These are phyloP conservation scores for Zonitis immaculata DNA, from an alignment of 2,888 invertebrate genomes.

Conservation along the genomic window DNA sequence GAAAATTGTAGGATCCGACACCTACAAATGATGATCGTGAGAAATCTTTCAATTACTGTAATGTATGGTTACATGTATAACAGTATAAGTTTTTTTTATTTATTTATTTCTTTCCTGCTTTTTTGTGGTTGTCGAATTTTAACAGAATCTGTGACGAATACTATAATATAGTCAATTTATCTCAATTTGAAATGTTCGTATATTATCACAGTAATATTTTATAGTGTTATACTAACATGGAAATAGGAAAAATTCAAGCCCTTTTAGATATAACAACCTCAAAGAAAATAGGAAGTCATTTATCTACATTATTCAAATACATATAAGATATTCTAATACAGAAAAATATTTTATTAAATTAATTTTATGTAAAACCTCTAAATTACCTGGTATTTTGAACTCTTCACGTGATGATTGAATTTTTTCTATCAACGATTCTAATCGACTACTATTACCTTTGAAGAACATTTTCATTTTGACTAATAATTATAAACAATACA, in stretches of 20 bases:
- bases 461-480: slow-evolving; percentile 61
- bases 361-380: no score
- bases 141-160: not conserved
- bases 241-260: slow-evolving; percentile 32
- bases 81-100: not conserved
- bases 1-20: slow-evolving; percentile 30
- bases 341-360: no score
- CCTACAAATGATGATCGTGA: slow-evolving; percentile 28
- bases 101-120: no score
- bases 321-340: slow-evolving; percentile 29
- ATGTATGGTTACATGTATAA: not conserved
- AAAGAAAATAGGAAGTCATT: slow-evolving; percentile 39
- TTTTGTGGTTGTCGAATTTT: not conserved
- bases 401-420: slow-evolving; percentile 59
- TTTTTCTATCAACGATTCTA: slow-evolving; percentile 81
- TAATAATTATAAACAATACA: slow-evolving; percentile 9
- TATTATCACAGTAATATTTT: slow-evolving; percentile 37
- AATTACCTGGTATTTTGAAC: slow-evolving; percentile 17
- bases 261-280: slow-evolving; percentile 40
- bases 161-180: slow-evolving; percentile 4
- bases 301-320: slow-evolving; percentile 38
- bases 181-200: slow-evolving; percentile 9
- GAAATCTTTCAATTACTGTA: slow-evolving; percentile 24
- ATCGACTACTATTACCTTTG: slow-evolving; percentile 79
- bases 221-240: slow-evolving; percentile 37